Evolutionary conservation across 2,888 invertebrate species (phyloP).

Genomic region (Pyrocoelia pectoralis): DNA sequence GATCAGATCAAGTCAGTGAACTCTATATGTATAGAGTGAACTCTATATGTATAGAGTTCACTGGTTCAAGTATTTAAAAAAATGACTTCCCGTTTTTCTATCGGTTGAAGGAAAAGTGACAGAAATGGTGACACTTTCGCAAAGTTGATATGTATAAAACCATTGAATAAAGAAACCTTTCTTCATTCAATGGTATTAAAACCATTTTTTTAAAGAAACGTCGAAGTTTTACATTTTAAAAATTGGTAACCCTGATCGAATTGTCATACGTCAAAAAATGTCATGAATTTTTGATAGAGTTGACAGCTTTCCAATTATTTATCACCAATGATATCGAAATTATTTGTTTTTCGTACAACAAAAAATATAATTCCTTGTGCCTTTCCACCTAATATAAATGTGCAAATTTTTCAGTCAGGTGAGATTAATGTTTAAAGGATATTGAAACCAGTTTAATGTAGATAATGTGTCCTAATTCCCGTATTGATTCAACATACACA

Average conservation of each 20-base stretch:
- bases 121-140: too few species aligned
- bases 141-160: too few species aligned
- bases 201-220: too few species aligned
- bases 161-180: too few species aligned
- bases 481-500: constrained; percentile 9
- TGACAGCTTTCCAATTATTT: constrained; percentile 38
- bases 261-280: too few species aligned
- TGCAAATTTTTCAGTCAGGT: constrained; percentile 56
- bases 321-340: constrained; percentile 59
- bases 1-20: too few species aligned
- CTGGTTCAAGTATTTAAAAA: too few species aligned
- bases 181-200: too few species aligned
- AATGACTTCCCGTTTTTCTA: too few species aligned
- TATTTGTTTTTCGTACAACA: constrained; percentile 53
- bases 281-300: constrained; percentile 26
- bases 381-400: constrained; percentile 49
- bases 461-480: neutral
- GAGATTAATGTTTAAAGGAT: constrained; percentile 45
- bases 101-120: too few species aligned
- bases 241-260: neutral
- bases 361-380: constrained; percentile 52
- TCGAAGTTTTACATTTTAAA: neutral
- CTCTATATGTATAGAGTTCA: too few species aligned
- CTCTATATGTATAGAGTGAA: too few species aligned
- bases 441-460: constrained; percentile 19